A percentile compares a stretch with the other conserved stretches of the same genome.
Evolutionary conservation across 2,888 invertebrate species (phyloP).

Genomic region (Chymomyza procnemis): DNA sequence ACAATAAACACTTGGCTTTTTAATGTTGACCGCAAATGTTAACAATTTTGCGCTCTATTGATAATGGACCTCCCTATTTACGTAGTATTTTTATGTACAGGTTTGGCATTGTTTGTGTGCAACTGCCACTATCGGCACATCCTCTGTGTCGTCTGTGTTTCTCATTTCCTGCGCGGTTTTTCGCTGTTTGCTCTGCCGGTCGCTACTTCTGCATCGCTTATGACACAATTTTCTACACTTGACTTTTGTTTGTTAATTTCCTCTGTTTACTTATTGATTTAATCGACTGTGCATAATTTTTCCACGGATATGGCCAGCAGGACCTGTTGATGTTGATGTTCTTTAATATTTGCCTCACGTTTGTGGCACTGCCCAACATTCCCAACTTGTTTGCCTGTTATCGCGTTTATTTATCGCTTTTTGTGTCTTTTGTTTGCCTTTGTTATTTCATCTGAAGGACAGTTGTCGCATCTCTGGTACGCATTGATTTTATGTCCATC

Average conservation of each 20-base stretch:
- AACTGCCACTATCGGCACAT: conserved; percentile 1
- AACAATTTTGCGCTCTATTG: conserved; percentile 46
- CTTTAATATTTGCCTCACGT: conserved; percentile 17
- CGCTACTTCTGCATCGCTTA: conserved; percentile 11
- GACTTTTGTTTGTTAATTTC: conserved; percentile 8
- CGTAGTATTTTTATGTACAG: background rate
- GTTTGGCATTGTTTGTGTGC: background rate
- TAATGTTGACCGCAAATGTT: conserved; percentile 27
- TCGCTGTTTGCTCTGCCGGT: conserved; percentile 22
- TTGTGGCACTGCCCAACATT: too few relatives aligned
- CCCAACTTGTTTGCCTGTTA: background rate
- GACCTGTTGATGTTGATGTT: conserved; percentile 10
- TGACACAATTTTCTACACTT: conserved; percentile 13
- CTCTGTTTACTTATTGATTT: conserved; percentile 50
- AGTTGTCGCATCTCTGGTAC: conserved; percentile 2
- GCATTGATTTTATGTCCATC: background rate
- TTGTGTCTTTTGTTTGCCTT: background rate
- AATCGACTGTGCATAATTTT: conserved; percentile 59
- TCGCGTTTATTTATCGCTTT: background rate
- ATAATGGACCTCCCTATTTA: conserved; percentile 13
- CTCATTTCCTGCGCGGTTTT: conserved; percentile 1
- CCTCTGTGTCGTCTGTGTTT: conserved; percentile 7
- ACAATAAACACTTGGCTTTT: background rate
- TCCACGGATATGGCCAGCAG: conserved; percentile 25
- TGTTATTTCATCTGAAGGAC: background rate